Base-by-base conservation (phyloP, 2,888 invertebrate species). In the Drosophila nigricruria region DNA sequence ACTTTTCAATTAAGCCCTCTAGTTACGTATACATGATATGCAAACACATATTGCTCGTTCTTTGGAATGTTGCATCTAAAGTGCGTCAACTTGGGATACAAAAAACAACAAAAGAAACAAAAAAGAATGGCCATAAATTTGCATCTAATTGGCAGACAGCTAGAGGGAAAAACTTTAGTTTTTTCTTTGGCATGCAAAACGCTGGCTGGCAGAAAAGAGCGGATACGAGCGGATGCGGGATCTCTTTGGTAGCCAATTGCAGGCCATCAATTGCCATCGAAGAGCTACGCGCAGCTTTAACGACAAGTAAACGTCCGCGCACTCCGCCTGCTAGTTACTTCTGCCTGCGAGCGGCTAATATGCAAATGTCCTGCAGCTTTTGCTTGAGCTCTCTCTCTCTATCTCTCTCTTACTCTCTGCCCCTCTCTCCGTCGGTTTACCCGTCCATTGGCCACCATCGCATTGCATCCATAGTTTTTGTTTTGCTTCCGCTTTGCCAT, bases 351-450 rank as follows among this genome's bases (percentile, higher is more conserved):
- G 80, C 81, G 72, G 82, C 84, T 81, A 87, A 84, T 87, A 87
- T 89, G 89, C 85, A 87, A 89, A 87, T 87, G 79, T 77, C 81
- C 87, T 81, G 73, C 69, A 87, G 87, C 87, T 76, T 79, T 86
- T 84, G 79, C 76, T 83, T 77, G 67, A 54, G 73, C 70, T 73
- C 64, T 68, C 60, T 70, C 70, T 74, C 70, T 58, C 64, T 0
- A 8, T 4, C 32, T 5, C 34, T 34, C 34, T 4, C 6, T 2
- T 12, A 12, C 20, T 12, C 18, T 18, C 20, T 18, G 5, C 5
- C 5, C 12, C 43, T 43, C 43, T 23, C 14, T 23, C 43, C 20
- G 5, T 20, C 42, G 20, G 20, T n/a, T 38, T 38, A 3, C 10
- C 40, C 18, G 20, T 12, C 20, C 40, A 18, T 42, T 42, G 42